phyloP scores from a whole-genome alignment of 2,113 vertebrate genomes.

The Pseudorhombus dupliciocellatus region DNA sequence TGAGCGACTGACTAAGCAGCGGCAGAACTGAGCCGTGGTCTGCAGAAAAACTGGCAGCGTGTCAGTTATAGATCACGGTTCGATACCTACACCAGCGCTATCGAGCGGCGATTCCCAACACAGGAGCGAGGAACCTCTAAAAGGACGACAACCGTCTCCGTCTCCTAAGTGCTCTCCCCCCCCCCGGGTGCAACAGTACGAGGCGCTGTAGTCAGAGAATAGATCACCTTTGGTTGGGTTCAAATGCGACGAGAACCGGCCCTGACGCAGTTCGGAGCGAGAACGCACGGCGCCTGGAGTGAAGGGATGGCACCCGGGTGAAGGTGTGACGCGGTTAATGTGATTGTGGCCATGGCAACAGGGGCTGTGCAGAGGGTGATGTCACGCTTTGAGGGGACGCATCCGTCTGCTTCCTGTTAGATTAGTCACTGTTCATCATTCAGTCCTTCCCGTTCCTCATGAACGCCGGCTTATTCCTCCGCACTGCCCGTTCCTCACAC shows the following conservation, averaged over 20 bases:
- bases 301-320: background rate
- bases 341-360: conserved; percentile 69
- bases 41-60: conserved; percentile 58
- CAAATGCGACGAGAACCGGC: too few species aligned
- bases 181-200: background rate
- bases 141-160: too few species aligned
- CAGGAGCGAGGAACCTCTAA: background rate
- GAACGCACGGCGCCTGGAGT: too few species aligned
- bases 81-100: conserved; percentile 28
- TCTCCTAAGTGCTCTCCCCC: too few species aligned
- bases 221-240: background rate
- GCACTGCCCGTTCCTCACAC: background rate
- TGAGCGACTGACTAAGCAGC: conserved; percentile 63
- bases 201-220: background rate
- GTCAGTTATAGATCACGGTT: conserved; percentile 49
- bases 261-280: too few species aligned
- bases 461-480: too few species aligned
- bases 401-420: conserved; percentile 32
- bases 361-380: conserved; percentile 58
- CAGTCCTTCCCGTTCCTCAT: background rate
- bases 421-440: conserved; percentile 19
- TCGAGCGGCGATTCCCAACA: background rate
- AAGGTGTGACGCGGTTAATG: conserved; percentile 61
- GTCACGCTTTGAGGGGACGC: conserved; percentile 57
- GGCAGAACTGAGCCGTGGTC: conserved; percentile 29